Conservation (phyloP, 1,140 invertebrate species). For the Philotrypesis tridentata region DNA sequence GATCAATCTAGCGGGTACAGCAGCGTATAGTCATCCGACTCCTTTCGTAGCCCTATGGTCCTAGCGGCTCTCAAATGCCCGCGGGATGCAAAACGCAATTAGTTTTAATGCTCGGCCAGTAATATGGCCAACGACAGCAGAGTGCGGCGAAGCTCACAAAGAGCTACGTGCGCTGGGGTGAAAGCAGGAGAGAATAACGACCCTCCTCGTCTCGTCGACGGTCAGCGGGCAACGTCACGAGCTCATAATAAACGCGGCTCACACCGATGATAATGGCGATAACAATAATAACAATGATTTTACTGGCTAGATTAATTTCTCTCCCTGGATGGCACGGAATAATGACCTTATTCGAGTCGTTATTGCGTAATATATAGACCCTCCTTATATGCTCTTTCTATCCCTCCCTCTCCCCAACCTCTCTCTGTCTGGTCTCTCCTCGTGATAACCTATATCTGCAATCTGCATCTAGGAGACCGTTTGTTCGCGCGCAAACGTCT, state of each 20-base stretch:
- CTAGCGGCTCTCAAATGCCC: background rate
- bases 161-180: background rate
- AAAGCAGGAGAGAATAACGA: background rate
- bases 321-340: background rate
- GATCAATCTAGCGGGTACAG: background rate
- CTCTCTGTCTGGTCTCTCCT: background rate
- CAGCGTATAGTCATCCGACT: background rate
- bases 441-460: constrained; percentile 6
- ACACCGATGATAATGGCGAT: constrained; percentile 41
- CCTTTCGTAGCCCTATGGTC: background rate
- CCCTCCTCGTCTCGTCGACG: background rate
- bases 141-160: constrained; percentile 20
- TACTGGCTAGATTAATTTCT: constrained; percentile 42
- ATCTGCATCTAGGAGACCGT: background rate
- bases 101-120: constrained; percentile 22
- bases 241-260: constrained; percentile 4
- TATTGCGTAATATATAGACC: constrained; percentile 14
- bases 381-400: background rate
- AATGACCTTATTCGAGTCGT: constrained; percentile 33
- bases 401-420: background rate
- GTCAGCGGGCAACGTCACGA: background rate
- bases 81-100: background rate
- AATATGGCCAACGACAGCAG: background rate
- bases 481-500: background rate
- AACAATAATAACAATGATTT: constrained; percentile 30